phyloP scores from a whole-genome alignment of 2,888 invertebrate species.

The Athalia rosae region DNA sequence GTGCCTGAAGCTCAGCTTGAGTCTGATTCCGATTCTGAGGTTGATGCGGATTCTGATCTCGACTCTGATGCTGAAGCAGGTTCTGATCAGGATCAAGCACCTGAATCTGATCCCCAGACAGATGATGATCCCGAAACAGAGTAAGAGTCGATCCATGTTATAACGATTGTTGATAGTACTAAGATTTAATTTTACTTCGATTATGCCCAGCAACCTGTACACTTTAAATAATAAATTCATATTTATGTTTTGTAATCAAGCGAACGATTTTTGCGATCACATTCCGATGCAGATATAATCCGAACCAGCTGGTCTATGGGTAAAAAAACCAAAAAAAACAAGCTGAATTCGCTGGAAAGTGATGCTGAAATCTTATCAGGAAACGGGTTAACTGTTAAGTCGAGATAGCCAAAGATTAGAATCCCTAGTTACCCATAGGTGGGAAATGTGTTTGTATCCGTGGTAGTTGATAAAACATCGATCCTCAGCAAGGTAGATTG shows the following conservation, averaged over 20 bases:
- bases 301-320: too few species aligned
- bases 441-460: not conserved
- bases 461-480: slow-evolving; percentile 28
- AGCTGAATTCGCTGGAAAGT: not conserved
- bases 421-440: not conserved
- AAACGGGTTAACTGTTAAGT: not conserved
- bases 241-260: not conserved
- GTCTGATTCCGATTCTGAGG: not conserved
- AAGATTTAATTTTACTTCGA: not conserved
- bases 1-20: not conserved
- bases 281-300: too few species aligned
- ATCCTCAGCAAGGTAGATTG: slow-evolving; percentile 9
- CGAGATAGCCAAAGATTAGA: slow-evolving; percentile 40
- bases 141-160: not conserved
- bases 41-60: not conserved
- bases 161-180: not conserved
- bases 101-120: slow-evolving; percentile 1
- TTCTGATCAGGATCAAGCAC: not conserved
- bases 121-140: not conserved
- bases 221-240: not conserved
- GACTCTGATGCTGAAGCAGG: not conserved
- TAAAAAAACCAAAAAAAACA: not conserved
- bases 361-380: slow-evolving; percentile 19
- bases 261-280: too few species aligned
- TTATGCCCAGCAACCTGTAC: not conserved